phyloP scores from a whole-genome alignment of 1,140 invertebrate genomes.

The Brachionus asplanchnoidis region DNA sequence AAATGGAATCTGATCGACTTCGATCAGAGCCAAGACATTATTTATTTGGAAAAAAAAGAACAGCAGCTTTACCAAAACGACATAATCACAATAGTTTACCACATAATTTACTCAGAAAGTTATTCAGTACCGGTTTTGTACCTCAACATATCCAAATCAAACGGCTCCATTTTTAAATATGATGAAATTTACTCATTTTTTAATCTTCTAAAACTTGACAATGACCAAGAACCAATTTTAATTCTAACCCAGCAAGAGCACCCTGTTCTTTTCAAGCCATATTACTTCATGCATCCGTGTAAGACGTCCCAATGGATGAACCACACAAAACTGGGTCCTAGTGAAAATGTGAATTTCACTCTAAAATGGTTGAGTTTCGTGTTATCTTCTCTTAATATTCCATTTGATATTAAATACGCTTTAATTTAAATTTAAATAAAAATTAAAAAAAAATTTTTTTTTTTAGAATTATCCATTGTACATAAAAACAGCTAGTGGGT shows the following conservation, averaged over 20 bases:
- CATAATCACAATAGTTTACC: slow-evolving; percentile 45
- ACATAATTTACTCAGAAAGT: slow-evolving; percentile 61
- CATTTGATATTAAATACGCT: slow-evolving; percentile 30
- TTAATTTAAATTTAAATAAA: neutral
- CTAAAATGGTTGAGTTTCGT: slow-evolving; percentile 37
- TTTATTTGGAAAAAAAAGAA: slow-evolving; percentile 23
- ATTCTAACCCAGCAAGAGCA: slow-evolving; percentile 47
- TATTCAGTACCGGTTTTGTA: slow-evolving; percentile 62
- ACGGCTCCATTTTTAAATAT: slow-evolving; percentile 43
- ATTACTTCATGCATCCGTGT: slow-evolving; percentile 54
- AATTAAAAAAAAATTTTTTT: neutral
- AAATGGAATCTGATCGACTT: neutral
- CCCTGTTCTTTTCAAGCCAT: slow-evolving; percentile 50
- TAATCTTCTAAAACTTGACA: slow-evolving; percentile 46
- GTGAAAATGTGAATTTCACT: slow-evolving; percentile 22
- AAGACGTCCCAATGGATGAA: slow-evolving; percentile 51
- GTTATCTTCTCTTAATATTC: neutral
- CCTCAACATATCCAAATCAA: slow-evolving; percentile 60
- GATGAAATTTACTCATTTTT: slow-evolving; percentile 52
- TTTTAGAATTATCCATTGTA: slow-evolving; percentile 39
- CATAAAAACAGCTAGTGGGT: neutral
- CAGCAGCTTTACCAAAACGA: slow-evolving; percentile 1
- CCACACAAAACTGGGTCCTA: neutral
- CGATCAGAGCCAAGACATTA: neutral
- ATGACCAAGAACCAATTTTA: neutral